These are phyloP conservation scores for Theretra japonica DNA, from an alignment of 2,888 invertebrate genomes.

Conservation along the genomic window DNA sequence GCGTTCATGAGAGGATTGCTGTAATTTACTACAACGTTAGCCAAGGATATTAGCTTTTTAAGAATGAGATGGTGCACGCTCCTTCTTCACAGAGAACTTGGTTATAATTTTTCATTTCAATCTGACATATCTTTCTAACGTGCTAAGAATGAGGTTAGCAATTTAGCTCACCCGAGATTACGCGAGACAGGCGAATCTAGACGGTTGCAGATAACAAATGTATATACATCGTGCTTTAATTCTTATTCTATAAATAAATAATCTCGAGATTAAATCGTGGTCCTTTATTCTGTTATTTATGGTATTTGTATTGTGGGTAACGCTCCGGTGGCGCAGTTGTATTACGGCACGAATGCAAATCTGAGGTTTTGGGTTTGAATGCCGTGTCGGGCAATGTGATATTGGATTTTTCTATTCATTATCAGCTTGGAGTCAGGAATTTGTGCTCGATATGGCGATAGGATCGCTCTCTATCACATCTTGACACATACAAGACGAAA, in stretches of 20 bases:
- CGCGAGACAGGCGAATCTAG: slow-evolving; percentile 7
- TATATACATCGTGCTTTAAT: slow-evolving; percentile 19
- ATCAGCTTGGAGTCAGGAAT: too few relatives aligned
- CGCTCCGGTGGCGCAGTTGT: too few relatives aligned
- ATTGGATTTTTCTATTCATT: too few relatives aligned
- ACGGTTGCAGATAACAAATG: not conserved
- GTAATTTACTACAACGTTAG: slow-evolving; percentile 34
- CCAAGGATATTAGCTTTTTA: not conserved
- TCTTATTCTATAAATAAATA: slow-evolving; percentile 1
- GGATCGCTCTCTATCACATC: too few relatives aligned
- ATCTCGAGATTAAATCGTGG: not conserved
- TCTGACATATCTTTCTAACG: slow-evolving; percentile 12
- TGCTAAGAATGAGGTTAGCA: slow-evolving; percentile 6
- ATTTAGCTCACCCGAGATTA: slow-evolving; percentile 14
- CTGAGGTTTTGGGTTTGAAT: too few relatives aligned
- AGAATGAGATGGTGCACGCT: not conserved
- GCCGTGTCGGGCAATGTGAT: too few relatives aligned
- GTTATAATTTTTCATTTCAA: slow-evolving; percentile 16
- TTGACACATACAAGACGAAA: too few relatives aligned
- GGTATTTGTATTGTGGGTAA: not conserved
- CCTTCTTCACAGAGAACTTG: not conserved
- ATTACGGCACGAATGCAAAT: too few relatives aligned
- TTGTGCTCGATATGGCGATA: too few relatives aligned
- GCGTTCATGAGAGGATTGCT: slow-evolving; percentile 57
- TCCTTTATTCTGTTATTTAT: not conserved